These are phyloP conservation scores for Gordius sp. DNA, from an alignment of 2,888 invertebrate genomes.

Conservation along the genomic window DNA sequence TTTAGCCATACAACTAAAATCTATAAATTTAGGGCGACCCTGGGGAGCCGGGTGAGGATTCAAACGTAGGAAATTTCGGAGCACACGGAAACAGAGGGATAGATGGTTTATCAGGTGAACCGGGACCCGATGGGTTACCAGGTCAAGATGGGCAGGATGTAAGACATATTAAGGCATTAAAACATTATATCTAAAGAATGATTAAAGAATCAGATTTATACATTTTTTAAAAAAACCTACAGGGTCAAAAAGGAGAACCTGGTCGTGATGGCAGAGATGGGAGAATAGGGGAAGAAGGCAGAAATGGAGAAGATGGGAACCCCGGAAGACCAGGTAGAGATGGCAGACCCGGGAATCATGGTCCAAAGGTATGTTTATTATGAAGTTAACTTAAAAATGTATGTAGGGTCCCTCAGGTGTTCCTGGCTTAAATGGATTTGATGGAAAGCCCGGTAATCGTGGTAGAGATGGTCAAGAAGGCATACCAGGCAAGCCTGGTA, in stretches of 20 bases:
- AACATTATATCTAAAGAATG: too few relatives aligned
- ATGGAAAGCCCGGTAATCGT: not conserved
- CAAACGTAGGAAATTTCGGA: conserved; percentile 10
- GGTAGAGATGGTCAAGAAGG: conserved; percentile 9
- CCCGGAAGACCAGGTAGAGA: conserved; percentile 14
- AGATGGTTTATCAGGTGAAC: conserved; percentile 14
- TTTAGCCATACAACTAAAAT: too few relatives aligned
- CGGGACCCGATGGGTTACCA: conserved; percentile 1
- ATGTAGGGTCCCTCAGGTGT: conserved; percentile 2
- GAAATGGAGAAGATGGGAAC: conserved; percentile 15
- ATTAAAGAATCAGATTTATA: too few relatives aligned
- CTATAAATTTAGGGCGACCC: not conserved
- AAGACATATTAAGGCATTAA: too few relatives aligned
- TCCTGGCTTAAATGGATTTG: conserved; percentile 1
- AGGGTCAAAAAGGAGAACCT: conserved; percentile 5
- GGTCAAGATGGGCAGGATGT: conserved; percentile 6
- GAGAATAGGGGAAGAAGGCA: conserved; percentile 15
- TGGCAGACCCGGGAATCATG: conserved; percentile 3
- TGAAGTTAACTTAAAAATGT: too few relatives aligned
- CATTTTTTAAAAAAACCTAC: too few relatives aligned
- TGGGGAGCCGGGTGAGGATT: not conserved
- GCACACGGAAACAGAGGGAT: conserved; percentile 1
- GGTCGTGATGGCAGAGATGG: conserved; percentile 18
- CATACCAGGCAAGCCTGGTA: not conserved
- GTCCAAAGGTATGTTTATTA: conserved; percentile 14